A percentile compares a stretch with the other conserved stretches of the same genome.
These are phyloP conservation scores for Melanotaenia duboulayi DNA, from an alignment of 2,113 vertebrate species.

Conservation along the genomic window DNA sequence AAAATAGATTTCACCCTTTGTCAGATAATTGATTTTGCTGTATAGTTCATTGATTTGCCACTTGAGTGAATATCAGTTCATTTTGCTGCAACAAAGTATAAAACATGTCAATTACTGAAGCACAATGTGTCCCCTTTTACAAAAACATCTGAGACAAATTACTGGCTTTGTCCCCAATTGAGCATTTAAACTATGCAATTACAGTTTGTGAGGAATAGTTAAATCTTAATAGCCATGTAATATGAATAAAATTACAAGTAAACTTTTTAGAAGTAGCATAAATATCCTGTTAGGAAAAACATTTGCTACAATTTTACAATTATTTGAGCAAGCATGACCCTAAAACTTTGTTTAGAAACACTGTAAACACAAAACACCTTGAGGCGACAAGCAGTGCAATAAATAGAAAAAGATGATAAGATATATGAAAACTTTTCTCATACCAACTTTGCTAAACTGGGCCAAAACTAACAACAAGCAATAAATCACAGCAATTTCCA, in stretches of 20 bases:
- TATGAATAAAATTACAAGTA: neutral
- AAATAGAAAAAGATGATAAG: slow-evolving; percentile 40
- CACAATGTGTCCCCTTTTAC: neutral
- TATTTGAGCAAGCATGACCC: slow-evolving; percentile 29
- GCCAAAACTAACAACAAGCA: slow-evolving; percentile 54
- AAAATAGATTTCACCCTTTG: slow-evolving; percentile 20
- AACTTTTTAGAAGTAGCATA: neutral
- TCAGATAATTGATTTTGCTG: slow-evolving; percentile 17
- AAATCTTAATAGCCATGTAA: neutral
- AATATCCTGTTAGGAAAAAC: neutral
- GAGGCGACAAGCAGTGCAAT: slow-evolving; percentile 51
- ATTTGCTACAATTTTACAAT: slow-evolving; percentile 23
- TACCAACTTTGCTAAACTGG: slow-evolving; percentile 58
- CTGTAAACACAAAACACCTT: slow-evolving; percentile 17
- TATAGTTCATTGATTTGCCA: slow-evolving; percentile 37
- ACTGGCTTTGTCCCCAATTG: neutral
- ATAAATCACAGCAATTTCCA: slow-evolving; percentile 69
- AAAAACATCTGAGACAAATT: neutral
- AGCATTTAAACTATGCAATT: too few relatives aligned
- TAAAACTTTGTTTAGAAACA: slow-evolving; percentile 35
- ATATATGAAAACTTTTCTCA: slow-evolving; percentile 67
- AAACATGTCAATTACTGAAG: slow-evolving; percentile 14
- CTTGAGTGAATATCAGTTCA: slow-evolving; percentile 14
- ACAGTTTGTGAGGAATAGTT: neutral
- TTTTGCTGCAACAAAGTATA: neutral